Evolutionary conservation across 2,888 invertebrate genomes (phyloP).

Genomic region (Cephus sareptanus): DNA sequence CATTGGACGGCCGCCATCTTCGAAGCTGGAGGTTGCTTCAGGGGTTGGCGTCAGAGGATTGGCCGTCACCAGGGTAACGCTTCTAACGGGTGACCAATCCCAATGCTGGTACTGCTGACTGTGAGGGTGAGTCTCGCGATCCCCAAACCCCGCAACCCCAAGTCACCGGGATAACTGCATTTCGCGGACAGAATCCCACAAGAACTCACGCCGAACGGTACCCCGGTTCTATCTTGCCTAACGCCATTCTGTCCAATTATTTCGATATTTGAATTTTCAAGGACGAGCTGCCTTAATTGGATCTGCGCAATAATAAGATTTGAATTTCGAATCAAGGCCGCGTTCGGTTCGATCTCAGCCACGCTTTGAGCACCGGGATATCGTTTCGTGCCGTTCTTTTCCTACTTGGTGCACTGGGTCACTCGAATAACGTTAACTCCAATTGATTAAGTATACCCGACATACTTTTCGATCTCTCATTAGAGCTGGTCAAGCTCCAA

Average conservation of each 20-base stretch:
- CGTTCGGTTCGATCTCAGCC: slow-evolving; percentile 13
- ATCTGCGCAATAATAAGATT: slow-evolving; percentile 58
- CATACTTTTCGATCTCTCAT: not conserved
- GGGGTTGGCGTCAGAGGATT: slow-evolving; percentile 13
- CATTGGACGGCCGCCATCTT: slow-evolving; percentile 63
- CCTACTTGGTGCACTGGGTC: not conserved
- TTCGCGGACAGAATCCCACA: slow-evolving; percentile 65
- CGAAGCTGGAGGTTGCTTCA: slow-evolving; percentile 38
- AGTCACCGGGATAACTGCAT: slow-evolving; percentile 64
- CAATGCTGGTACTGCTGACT: not conserved
- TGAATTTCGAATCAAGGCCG: slow-evolving; percentile 53
- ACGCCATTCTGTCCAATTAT: slow-evolving; percentile 47
- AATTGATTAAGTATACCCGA: not conserved
- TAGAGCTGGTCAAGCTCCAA: not conserved
- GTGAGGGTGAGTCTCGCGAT: slow-evolving; percentile 28
- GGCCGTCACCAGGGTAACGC: slow-evolving; percentile 59
- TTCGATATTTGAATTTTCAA: slow-evolving; percentile 56
- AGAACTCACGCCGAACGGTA: slow-evolving; percentile 62
- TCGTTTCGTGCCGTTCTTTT: not conserved
- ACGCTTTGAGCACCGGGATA: slow-evolving; percentile 5
- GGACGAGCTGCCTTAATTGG: slow-evolving; percentile 52
- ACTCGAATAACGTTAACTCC: not conserved
- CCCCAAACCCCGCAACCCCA: slow-evolving; percentile 35
- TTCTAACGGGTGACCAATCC: slow-evolving; percentile 62
- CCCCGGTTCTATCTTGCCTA: slow-evolving; percentile 30